Base-by-base conservation (phyloP, 2,888 invertebrate genomes). In the Trachelus iudaicus region DNA sequence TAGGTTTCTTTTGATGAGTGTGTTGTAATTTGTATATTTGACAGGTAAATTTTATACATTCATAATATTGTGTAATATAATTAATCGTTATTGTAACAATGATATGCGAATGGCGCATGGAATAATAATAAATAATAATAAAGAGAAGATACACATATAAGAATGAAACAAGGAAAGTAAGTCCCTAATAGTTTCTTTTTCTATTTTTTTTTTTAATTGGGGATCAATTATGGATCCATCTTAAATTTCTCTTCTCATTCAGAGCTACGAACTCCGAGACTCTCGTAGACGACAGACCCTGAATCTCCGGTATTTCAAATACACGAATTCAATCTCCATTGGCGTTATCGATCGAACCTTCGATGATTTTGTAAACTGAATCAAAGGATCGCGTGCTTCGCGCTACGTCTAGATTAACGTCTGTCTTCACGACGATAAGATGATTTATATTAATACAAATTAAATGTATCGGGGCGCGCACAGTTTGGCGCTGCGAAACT, bases 1-100 rank as follows among this genome's bases (percentile, higher is more conserved):
- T 56, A 56, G 56, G 9, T 56, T 56, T 56, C 56, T 23, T 23
- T 56, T 56, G 9, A 56, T 23, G 6, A 71, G 34, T 33, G 71
- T 71, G 12, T 71, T 71, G 71, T 71, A 71, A 86, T 81, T 81
- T 82, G 85, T 87, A 85, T 88, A 88, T 88, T 85, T 86, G 82
- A 86, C 87, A 87, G 86, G 82, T 87, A 85, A 86, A 85, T 87
- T 88, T 88, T 88, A 87, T 88, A 87, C 88, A 87, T 86, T 86
- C 85, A 86, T 80, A 85, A 80, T 84, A 82, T 77, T 84, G 78
- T 80, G 80, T 80, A 78, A 84, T 80, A 79, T 75, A 68, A 77
- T 82, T 83, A 79, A 81, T 82, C 81, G 77, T 84, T 83, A 83
- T 69, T 82, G 79, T 84, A 86, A 86, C 84, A 86, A 86, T 87